Evolutionary conservation across 1,140 invertebrate genomes (phyloP).

Genomic region (Scylla paramamosain): DNA sequence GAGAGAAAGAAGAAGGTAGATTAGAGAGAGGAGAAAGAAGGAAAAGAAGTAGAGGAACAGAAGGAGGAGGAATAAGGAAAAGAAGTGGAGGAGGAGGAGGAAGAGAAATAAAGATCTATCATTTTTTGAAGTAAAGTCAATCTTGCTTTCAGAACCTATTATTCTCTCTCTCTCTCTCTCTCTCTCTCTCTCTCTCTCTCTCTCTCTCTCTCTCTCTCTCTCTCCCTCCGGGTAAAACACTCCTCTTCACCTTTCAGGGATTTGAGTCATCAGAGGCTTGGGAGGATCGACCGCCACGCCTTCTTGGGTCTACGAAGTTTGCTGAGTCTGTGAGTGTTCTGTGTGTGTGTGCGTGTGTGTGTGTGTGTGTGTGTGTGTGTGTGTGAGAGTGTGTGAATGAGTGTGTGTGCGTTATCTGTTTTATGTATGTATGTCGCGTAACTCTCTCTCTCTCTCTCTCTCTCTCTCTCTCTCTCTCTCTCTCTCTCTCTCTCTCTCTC

Average conservation of each 20-base stretch:
- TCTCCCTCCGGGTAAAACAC: background rate
- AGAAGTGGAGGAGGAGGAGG: background rate
- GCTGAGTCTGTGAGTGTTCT: conserved; percentile 41
- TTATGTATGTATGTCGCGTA: background rate
- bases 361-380: too few relatives aligned
- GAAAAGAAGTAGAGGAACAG: background rate
- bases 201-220: conserved; percentile 10
- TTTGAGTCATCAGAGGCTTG: conserved; percentile 25
- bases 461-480: too few relatives aligned
- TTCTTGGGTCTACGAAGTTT: conserved; percentile 12
- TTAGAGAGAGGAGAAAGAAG: background rate
- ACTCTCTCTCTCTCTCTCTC: background rate
- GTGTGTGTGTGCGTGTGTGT: background rate
- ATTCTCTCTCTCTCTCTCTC: background rate
- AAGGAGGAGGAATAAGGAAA: background rate
- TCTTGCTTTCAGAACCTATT: background rate
- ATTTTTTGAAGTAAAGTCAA: too few relatives aligned
- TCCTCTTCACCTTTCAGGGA: conserved; percentile 2
- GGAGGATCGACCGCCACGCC: conserved; percentile 24
- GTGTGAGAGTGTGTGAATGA: too few relatives aligned
- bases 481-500: too few relatives aligned
- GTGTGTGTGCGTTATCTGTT: background rate
- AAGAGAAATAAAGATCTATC: background rate
- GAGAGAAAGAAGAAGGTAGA: background rate
- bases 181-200: conserved; percentile 5